These are phyloP conservation scores for Synaphobranchus kaupii DNA, from an alignment of 2,797 vertebrate species.

Conservation along the genomic window DNA sequence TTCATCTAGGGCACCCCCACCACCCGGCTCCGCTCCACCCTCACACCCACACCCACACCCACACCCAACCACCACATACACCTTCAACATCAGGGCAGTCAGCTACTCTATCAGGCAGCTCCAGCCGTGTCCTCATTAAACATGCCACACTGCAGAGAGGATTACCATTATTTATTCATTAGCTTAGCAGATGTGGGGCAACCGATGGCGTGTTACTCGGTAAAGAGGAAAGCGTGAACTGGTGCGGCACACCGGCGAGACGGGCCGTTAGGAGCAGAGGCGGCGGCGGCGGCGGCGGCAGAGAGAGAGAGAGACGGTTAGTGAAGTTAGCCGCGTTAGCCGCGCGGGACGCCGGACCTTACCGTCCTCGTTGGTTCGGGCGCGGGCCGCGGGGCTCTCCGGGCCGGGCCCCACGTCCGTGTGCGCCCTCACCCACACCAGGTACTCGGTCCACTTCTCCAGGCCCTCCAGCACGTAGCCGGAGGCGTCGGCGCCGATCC, in stretches of 20 bases:
- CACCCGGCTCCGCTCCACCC: neutral
- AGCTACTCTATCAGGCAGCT: neutral
- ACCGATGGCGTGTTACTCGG: conserved; percentile 8
- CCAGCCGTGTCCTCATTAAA: neutral
- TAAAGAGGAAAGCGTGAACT: neutral
- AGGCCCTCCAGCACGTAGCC: conserved; percentile 89
- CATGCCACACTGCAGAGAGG: neutral
- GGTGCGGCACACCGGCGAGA: neutral
- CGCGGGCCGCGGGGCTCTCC: conserved; percentile 85
- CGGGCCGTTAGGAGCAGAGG: neutral
- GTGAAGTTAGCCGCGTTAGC: conserved; percentile 35
- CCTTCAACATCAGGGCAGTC: neutral
- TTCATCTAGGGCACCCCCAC: neutral
- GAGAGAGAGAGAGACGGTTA: conserved; percentile 28
- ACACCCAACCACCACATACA: neutral
- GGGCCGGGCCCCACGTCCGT: conserved; percentile 96
- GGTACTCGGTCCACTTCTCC: conserved; percentile 99
- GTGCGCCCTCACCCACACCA: conserved; percentile 97
- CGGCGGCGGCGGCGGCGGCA: neutral
- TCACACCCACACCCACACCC: neutral
- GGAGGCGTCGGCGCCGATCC: conserved; percentile 84
- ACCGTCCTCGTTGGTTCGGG: conserved; percentile 97
- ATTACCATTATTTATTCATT: neutral
- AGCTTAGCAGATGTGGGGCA: neutral
- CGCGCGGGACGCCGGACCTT: conserved; percentile 63